Conservation (phyloP, 2,888 invertebrate genomes). For the Baccha elongata region DNA sequence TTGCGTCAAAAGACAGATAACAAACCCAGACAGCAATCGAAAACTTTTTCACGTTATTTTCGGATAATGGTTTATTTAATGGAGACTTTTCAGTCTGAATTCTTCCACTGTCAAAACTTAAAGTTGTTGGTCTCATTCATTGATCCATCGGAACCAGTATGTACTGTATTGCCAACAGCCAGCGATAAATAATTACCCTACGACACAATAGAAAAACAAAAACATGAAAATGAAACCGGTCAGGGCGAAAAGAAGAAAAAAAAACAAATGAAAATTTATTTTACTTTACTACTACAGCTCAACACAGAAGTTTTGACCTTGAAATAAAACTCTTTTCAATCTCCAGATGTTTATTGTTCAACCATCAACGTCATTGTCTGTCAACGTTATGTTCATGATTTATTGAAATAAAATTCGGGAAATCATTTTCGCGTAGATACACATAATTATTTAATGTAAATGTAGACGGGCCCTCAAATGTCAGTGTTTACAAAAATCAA, state of each 20-base stretch:
- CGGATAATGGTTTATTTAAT: neutral
- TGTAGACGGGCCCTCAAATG: conserved; percentile 62
- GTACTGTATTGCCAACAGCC: neutral
- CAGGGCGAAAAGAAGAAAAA: neutral
- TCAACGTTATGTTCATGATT: conserved; percentile 1
- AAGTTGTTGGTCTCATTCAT: neutral
- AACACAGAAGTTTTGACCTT: conserved; percentile 26
- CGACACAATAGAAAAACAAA: neutral
- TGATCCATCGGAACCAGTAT: conserved; percentile 20
- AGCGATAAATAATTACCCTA: conserved; percentile 6
- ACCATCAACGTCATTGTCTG: conserved; percentile 1
- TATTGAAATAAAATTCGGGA: conserved; percentile 16
- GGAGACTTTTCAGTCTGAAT: conserved; percentile 4
- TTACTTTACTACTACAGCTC: conserved; percentile 14
- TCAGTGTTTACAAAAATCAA: conserved; percentile 51
- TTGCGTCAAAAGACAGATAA: conserved; percentile 5
- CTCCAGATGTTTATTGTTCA: neutral
- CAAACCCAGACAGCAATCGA: conserved; percentile 9
- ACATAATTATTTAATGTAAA: conserved; percentile 9
- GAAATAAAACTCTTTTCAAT: conserved; percentile 6
- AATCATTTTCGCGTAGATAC: conserved; percentile 6
- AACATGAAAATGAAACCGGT: conserved; percentile 31
- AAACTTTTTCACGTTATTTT: neutral
- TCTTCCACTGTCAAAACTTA: conserved; percentile 1
- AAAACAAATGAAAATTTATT: conserved; percentile 8